phyloP scores from a whole-genome alignment of 2,797 vertebrate species.

The Amblyopsis hoosieri region DNA sequence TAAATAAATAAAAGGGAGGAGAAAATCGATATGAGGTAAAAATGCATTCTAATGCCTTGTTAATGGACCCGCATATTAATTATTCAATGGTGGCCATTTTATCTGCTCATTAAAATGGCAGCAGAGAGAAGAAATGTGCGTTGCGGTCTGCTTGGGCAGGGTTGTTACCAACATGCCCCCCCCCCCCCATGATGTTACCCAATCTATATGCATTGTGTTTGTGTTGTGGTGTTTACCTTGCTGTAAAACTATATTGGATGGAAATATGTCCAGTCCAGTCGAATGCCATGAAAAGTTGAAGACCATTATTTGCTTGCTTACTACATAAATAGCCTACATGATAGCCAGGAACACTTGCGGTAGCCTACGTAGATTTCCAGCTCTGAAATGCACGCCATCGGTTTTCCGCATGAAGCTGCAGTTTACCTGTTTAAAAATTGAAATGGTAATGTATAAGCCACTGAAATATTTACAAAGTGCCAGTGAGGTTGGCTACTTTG shows the following conservation, averaged over 20 bases:
- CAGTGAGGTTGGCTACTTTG: no score
- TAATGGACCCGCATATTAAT: conserved; percentile 86
- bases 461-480: no score
- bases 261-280: no score
- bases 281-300: no score
- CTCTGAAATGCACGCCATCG: neutral
- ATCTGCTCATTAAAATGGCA: conserved; percentile 83
- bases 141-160: conserved; percentile 54
- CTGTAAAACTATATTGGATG: conserved; percentile 19
- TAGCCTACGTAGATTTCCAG: neutral
- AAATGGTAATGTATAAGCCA: no score
- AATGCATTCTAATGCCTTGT: conserved; percentile 84
- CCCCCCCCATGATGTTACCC: neutral
- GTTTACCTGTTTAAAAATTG: no score
- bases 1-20: conserved; percentile 28
- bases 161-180: conserved; percentile 60
- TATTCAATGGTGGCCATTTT: conserved; percentile 84
- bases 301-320: neutral
- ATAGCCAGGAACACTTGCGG: neutral
- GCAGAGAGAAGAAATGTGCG: conserved; percentile 76
- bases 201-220: neutral
- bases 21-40: conserved; percentile 79
- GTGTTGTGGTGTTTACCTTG: conserved; percentile 26
- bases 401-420: no score
- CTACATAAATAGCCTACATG: neutral